Evolutionary conservation across 2,888 invertebrate genomes (phyloP).

Genomic region (Agonopterix arenella): DNA sequence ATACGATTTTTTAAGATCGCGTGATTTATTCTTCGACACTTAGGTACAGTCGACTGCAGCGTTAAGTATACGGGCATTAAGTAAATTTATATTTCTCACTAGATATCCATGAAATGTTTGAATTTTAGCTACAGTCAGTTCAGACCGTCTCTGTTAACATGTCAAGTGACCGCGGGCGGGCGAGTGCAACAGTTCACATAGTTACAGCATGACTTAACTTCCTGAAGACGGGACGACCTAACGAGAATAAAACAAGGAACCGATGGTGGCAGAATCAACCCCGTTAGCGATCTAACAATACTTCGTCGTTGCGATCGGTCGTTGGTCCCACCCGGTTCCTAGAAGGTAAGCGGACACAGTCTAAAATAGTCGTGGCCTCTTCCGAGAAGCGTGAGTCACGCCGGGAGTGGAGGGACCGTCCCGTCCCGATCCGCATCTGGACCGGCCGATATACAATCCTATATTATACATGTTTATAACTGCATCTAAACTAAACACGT

Average conservation of each 20-base stretch:
- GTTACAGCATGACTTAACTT: constrained; percentile 21
- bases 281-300: constrained; percentile 71
- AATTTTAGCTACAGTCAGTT: too few species aligned
- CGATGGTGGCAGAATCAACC: constrained; percentile 46
- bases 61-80: too few species aligned
- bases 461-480: constrained; percentile 3
- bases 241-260: constrained; percentile 58
- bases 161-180: neutral
- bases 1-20: too few species aligned
- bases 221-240: constrained; percentile 35
- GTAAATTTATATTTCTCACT: too few species aligned
- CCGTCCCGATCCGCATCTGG: constrained; percentile 65
- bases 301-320: constrained; percentile 63
- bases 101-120: too few species aligned
- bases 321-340: constrained; percentile 71
- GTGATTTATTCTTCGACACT: too few species aligned
- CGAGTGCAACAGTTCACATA: neutral
- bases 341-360: constrained; percentile 75
- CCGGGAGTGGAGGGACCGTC: constrained; percentile 43
- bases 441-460: constrained; percentile 21
- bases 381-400: constrained; percentile 67
- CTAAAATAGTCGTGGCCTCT: constrained; percentile 71
- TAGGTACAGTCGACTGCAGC: too few species aligned
- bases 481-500: constrained; percentile 3
- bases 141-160: neutral